These are phyloP conservation scores for Auanema freiburgensis DNA, from an alignment of 2,888 invertebrate species.

Conservation along the genomic window DNA sequence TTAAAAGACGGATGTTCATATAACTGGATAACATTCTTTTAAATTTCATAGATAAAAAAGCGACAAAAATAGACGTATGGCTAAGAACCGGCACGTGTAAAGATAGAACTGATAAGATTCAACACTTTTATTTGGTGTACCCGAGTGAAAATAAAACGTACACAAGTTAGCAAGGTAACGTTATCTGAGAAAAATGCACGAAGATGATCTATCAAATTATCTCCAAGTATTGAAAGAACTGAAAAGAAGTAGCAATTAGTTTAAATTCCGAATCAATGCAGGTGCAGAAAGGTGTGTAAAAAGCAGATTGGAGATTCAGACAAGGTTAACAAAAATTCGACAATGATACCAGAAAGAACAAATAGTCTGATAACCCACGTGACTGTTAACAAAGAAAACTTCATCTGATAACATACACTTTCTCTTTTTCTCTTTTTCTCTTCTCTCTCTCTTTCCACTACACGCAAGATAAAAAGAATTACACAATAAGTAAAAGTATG, in stretches of 20 bases:
- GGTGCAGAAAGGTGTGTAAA: not conserved
- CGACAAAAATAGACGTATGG: no score
- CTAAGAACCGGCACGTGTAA: no score
- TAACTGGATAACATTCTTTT: not conserved
- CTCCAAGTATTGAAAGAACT: constrained; percentile 5
- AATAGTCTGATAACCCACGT: constrained; percentile 7
- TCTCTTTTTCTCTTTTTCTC: no score
- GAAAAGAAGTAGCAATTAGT: not conserved
- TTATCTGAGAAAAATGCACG: not conserved
- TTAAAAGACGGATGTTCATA: not conserved
- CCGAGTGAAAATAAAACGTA: not conserved
- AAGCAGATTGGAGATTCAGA: not conserved
- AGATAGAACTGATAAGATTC: no score
- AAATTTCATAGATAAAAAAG: constrained; percentile 1
- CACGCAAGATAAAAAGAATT: no score
- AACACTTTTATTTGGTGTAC: not conserved
- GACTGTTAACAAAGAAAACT: not conserved
- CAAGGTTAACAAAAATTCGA: not conserved
- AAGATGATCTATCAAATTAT: not conserved
- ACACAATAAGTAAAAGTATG: no score
- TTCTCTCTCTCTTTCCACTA: no score
- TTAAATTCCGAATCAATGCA: not conserved
- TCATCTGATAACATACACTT: no score
- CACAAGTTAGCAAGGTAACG: not conserved
- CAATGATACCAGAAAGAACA: constrained; percentile 1